Percentiles rank a stretch among this genome's conserved stretches.
Evolutionary conservation across 2,113 vertebrate genomes (phyloP).

Genomic region (Puma concolor): DNA sequence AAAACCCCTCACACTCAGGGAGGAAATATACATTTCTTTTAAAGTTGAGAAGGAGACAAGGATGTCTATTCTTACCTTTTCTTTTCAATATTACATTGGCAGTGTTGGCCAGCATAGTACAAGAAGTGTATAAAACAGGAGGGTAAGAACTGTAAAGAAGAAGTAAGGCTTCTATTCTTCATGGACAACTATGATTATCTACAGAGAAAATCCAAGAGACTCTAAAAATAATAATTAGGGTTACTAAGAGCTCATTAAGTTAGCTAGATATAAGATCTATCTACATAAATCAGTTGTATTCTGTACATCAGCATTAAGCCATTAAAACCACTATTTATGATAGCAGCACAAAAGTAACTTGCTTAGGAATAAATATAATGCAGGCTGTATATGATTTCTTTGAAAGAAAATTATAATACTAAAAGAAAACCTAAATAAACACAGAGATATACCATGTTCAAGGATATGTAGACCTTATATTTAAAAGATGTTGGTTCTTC

Average conservation of each 20-base stretch:
- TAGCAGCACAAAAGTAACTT: neutral
- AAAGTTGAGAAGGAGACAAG: constrained; percentile 22
- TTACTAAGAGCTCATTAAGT: constrained; percentile 32
- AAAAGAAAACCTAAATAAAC: neutral
- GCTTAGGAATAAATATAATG: constrained; percentile 16
- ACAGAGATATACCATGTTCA: constrained; percentile 29
- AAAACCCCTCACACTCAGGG: neutral
- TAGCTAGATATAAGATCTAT: neutral
- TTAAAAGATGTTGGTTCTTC: constrained; percentile 7
- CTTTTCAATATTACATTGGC: neutral
- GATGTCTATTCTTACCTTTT: neutral
- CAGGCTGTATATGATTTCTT: neutral
- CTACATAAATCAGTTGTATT: neutral
- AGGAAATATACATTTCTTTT: neutral
- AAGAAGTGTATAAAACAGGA: neutral
- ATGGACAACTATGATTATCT: neutral
- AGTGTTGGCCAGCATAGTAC: neutral
- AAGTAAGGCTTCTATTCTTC: neutral
- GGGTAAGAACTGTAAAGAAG: neutral
- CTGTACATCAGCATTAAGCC: neutral
- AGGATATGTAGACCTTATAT: neutral
- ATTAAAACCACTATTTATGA: neutral
- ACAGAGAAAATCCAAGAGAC: neutral
- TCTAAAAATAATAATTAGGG: neutral
- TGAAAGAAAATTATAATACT: neutral